Percentiles rank a stretch among this genome's conserved stretches.
Conservation (phyloP, 1,140 invertebrate species). For the Scaptodrosophila lebanonensis region DNA sequence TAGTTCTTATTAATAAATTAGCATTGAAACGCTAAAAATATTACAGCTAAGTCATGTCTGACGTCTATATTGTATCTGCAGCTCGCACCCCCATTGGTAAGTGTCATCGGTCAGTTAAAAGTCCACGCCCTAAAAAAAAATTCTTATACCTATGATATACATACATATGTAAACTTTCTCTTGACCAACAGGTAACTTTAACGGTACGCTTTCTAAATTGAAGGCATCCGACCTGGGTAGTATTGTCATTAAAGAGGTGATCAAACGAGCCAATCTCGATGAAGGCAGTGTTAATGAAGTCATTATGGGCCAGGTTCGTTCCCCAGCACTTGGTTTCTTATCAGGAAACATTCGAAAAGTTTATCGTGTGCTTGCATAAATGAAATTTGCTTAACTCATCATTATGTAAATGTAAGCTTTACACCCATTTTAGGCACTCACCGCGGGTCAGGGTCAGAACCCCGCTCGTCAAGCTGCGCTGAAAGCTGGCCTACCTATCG, state of each 20-base stretch:
- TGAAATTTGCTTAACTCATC: conserved; percentile 24
- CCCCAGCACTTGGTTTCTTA: no score
- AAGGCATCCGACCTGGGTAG: conserved; percentile 86
- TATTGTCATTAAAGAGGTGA: conserved; percentile 85
- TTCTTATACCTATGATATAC: conserved; percentile 3
- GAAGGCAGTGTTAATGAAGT: conserved; percentile 87
- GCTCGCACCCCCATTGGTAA: conserved; percentile 77
- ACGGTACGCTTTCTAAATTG: conserved; percentile 83
- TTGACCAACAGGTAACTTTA: conserved; percentile 81
- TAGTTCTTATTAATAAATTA: no score
- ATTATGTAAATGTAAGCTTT: conserved; percentile 46
- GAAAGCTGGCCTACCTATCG: conserved; percentile 85
- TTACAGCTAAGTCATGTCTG: conserved; percentile 52
- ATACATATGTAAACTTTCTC: conserved; percentile 52
- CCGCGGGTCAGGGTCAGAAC: conserved; percentile 89
- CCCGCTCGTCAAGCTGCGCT: conserved; percentile 89
- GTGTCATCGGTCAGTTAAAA: not conserved
- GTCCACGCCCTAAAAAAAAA: conserved; percentile 13
- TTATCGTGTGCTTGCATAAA: conserved; percentile 8
- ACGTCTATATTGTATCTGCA: conserved; percentile 77
- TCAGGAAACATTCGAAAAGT: no score
- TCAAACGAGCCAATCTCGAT: conserved; percentile 81
- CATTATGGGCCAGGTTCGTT: conserved; percentile 89
- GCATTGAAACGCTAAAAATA: no score
- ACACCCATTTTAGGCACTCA: conserved; percentile 80